phyloP scores from a whole-genome alignment of 2,113 vertebrate species.

The Upupa epops region DNA sequence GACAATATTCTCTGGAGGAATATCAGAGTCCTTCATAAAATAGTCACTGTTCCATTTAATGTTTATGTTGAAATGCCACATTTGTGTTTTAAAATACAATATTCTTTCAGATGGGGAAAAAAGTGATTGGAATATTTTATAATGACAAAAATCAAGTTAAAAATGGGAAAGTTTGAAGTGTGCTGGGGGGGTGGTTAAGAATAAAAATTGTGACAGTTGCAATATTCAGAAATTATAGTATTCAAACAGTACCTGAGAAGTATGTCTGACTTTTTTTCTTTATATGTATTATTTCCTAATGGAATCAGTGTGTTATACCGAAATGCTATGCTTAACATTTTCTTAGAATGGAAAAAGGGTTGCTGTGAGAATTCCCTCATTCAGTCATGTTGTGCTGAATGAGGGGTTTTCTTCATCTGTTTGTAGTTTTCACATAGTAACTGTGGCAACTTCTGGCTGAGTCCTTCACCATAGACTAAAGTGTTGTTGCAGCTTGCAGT shows the following conservation, averaged over 20 bases:
- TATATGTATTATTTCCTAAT: neutral
- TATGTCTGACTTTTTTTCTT: neutral
- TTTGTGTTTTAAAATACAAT: neutral
- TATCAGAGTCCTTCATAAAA: neutral
- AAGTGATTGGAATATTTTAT: neutral
- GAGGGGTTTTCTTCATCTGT: neutral
- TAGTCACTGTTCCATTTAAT: neutral
- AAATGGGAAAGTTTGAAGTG: neutral
- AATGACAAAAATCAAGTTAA: neutral
- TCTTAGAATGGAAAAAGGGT: constrained; percentile 18
- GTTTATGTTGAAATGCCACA: neutral
- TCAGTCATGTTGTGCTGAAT: neutral
- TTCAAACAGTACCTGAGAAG: neutral
- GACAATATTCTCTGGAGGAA: neutral
- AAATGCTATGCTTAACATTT: neutral
- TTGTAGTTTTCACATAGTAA: constrained; percentile 15
- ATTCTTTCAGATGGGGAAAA: neutral
- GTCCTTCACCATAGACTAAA: neutral
- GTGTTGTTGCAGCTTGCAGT: neutral
- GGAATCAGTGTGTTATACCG: neutral
- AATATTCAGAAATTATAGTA: neutral
- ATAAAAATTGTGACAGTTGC: neutral
- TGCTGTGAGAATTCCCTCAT: neutral
- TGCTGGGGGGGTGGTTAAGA: neutral
- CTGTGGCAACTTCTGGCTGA: constrained; percentile 13